Evolutionary conservation across 2,113 vertebrate genomes (phyloP), one percentile per base, ranked within the genome.

Genomic region (Heterocephalus glaber): DNA sequence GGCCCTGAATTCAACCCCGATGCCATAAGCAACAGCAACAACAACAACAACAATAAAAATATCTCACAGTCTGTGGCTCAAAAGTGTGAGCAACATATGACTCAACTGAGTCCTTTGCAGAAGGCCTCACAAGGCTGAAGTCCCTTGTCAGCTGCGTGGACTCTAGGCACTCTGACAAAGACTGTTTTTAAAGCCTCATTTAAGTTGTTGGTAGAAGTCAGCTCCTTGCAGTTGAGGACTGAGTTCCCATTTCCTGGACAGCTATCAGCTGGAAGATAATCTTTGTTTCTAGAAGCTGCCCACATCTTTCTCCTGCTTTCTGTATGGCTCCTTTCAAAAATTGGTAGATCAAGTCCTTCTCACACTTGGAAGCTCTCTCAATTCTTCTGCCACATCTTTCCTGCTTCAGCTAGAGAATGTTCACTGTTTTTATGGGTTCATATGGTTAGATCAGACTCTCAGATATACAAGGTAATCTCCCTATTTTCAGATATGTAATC

Each of bases 21-120:
- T 26, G 12, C 22, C 70, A 24, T 38, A 74, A 44, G 58, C 20
- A 60, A 56, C 54, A 72, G n/a, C n/a, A n/a, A n/a, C n/a, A n/a
- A n/a, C n/a, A n/a, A n/a, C n/a, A n/a, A n/a, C n/a, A n/a, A 72
- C n/a, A 72, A 74, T 41, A 44, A 28, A 28, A 74, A 28, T 11
- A 33, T 63, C 38, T 68, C 26, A 63, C n/a, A 70, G n/a, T n/a
- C n/a, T n/a, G n/a, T n/a, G n/a, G n/a, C n/a, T n/a, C n/a, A n/a
- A n/a, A n/a, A n/a, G n/a, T n/a, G n/a, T n/a, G 56, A 28, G 44
- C 13, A 20, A 54, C 44, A 0, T 13, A 0, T 61, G 17, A 7
- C 80, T 86, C 61, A 74, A 17, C n/a, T 66, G 74, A 20, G 33
- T 65, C 44, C 52, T 44, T 49, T 70, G 49, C 13, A 72, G 70